Base-by-base conservation (phyloP, 2,888 invertebrate species). In the Drosophila robusta region DNA sequence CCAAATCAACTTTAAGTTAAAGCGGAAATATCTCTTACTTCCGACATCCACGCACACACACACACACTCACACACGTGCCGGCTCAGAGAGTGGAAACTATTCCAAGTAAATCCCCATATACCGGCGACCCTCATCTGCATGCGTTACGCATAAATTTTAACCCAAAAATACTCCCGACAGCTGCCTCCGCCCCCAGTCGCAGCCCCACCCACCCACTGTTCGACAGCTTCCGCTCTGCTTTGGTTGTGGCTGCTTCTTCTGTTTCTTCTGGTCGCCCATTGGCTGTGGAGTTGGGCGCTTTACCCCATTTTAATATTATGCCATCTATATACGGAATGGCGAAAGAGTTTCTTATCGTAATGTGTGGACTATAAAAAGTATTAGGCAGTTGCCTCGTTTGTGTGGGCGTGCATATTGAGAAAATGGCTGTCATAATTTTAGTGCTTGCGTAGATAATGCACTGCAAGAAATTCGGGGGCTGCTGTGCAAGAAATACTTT, bases 131-230 rank as follows among this genome's bases (percentile, higher is more conserved):
- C 76, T 80, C 80, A 81, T 80, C 81, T 80, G 80, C 80, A 80
- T 80, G 78, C 78, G 68, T 62, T 49, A 45, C 65, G 69, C 81
- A 78, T 80, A 81, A 78, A 76, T 81, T 78, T 78, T 70, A 80
- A 81, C 81, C 81, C 80, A 80, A 66, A 78, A 78, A 78, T 80
- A 80, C 67, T 58, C 50, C 62, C 61, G 78, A 79, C 78, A 79
- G 80, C 80, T 72, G 75, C 78, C 76, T 64, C 71, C 78, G 51
- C 60, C 73, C 3, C 12, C 38, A 14, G 16, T 42, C n/a, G 3
- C 16, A 14, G 18, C 8, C 46, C 24, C 14, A 12, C 41, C 18
- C 46, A 11, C n/a, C 32, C 41, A 47, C 42, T 54, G 36, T 52
- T 50, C 64, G 44, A 69, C 58, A 78, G 61, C 68, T 65, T 79